Conservation (phyloP, 2,888 invertebrate species). For the Eupithecia vulgata region DNA sequence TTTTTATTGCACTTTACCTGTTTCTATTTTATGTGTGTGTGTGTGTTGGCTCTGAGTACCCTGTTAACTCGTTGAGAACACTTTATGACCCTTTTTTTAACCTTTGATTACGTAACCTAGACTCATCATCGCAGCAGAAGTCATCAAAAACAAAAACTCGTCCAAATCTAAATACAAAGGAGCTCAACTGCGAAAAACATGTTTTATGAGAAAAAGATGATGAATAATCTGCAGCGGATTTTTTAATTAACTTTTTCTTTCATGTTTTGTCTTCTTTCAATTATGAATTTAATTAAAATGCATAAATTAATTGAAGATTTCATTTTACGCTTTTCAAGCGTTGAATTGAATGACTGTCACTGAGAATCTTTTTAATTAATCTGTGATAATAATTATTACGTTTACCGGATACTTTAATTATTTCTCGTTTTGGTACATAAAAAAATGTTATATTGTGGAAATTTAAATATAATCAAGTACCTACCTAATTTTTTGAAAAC, state of each 20-base stretch:
- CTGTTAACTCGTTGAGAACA: background rate
- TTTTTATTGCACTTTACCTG: background rate
- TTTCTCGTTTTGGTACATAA: background rate
- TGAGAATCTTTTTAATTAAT: background rate
- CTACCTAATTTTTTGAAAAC: no score
- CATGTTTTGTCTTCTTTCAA: slow-evolving; percentile 23
- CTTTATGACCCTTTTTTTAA: slow-evolving; percentile 7
- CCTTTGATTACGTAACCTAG: slow-evolving; percentile 6
- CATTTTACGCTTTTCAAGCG: background rate
- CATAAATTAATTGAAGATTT: background rate
- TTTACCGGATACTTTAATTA: background rate
- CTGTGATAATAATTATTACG: background rate
- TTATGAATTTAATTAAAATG: slow-evolving; percentile 28
- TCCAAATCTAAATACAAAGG: slow-evolving; percentile 9
- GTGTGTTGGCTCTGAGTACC: background rate
- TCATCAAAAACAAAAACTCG: slow-evolving; percentile 5
- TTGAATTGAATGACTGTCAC: slow-evolving; percentile 5
- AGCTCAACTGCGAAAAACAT: slow-evolving; percentile 10
- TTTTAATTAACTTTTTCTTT: slow-evolving; percentile 34
- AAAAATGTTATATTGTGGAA: background rate
- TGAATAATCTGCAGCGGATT: slow-evolving; percentile 15
- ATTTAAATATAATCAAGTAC: no score
- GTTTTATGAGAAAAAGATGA: slow-evolving; percentile 13
- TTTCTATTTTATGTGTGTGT: background rate
- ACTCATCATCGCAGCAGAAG: no score